Base-by-base conservation (phyloP, 2,797 vertebrate genomes). In the Spinibarbus caldwelli region DNA sequence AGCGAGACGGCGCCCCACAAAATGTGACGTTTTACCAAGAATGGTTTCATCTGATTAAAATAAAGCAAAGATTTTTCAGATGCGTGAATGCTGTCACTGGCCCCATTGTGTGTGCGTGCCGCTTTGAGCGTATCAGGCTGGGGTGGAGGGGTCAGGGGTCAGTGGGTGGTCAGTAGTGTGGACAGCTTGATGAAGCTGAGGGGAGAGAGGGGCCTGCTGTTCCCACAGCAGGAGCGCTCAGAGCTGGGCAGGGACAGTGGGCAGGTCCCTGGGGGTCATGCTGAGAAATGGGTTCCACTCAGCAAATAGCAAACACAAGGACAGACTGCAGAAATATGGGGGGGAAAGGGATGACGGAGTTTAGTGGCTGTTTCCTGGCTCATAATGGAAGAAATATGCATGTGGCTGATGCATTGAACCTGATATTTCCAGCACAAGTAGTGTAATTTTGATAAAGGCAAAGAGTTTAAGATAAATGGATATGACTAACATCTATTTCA, bases 101-200 rank as follows among this genome's bases (percentile, higher is more conserved):
- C 17, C 23, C 45, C 85, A 85, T 82, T 87, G 88, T 87, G 88
- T 87, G 82, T 82, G 82, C 1, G 26, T 66, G 75, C 34, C 3
- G 78, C 80, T 70, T 75, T 81, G 77, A 80, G 83, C 73, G 43
- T 38, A 52, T 59, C 62, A n/a, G 72, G 52, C 41, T 41, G 14
- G 77, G 76, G 70, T 78, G 70, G 80, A 71, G 70, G 80, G 89
- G 86, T 86, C 84, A 87, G 43, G 82, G 89, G 87, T 88, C 89
- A 78, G 82, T 72, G 86, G 86, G 85, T 85, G 71, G 72, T 86
- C 85, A 79, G 79, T 68, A 43, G 87, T 84, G 83, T 84, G 80
- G 87, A 87, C 87, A 89, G 89, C 85, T 87, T 87, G 89, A 87
- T 87, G 84, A 64, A 87, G 87, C 71, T 78, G 86, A 80, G 78